phyloP scores from a whole-genome alignment of 2,888 invertebrate species.

The Leptopilina syphax region DNA sequence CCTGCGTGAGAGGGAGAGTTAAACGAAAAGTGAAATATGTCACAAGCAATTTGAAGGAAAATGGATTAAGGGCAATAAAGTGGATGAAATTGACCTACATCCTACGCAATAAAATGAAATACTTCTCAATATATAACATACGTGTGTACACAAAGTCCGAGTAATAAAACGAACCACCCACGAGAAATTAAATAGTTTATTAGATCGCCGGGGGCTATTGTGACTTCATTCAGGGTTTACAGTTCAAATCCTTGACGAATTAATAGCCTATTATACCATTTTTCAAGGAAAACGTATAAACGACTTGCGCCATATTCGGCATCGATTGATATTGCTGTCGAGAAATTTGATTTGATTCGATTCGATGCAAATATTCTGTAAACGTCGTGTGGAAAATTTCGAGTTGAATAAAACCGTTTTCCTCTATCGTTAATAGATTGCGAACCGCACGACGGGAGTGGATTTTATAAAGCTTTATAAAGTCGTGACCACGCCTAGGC shows the following conservation, averaged over 20 bases:
- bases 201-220: constrained; percentile 26
- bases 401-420: constrained; percentile 16
- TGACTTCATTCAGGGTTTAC: constrained; percentile 27
- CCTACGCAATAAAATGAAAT: constrained; percentile 16
- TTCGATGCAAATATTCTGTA: constrained; percentile 8
- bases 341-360: not conserved
- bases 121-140: not conserved
- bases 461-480: constrained; percentile 13
- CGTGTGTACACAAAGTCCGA: not conserved
- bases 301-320: constrained; percentile 14
- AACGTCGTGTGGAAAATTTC: not conserved
- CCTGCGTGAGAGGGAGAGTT: not conserved
- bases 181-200: constrained; percentile 25
- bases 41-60: constrained; percentile 12
- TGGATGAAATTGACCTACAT: constrained; percentile 14
- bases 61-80: constrained; percentile 9
- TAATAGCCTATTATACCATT: constrained; percentile 36
- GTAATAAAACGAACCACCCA: constrained; percentile 37
- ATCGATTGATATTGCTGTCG: constrained; percentile 15
- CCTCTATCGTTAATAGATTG: not conserved
- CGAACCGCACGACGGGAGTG: not conserved
- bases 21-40: constrained; percentile 12
- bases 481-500: constrained; percentile 33
- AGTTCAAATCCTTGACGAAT: constrained; percentile 27
- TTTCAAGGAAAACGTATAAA: not conserved